A percentile compares a stretch with the other conserved stretches of the same genome.
phyloP scores from a whole-genome alignment of 2,797 vertebrate genomes.

The Bradypodion pumilum region DNA sequence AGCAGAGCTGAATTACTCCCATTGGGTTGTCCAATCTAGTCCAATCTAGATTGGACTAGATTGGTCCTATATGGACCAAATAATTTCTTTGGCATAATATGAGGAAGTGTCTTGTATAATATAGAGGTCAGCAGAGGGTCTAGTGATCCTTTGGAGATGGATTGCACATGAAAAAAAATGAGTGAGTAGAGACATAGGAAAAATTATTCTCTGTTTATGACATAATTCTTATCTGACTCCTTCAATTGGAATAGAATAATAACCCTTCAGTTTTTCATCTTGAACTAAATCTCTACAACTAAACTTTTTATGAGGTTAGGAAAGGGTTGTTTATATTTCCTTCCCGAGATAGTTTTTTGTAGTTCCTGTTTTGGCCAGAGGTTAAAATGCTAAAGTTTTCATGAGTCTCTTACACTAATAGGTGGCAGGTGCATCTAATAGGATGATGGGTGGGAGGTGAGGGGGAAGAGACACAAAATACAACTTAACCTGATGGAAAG shows the following conservation, averaged over 20 bases:
- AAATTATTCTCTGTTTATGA: not conserved
- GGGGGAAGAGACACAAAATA: constrained; percentile 5
- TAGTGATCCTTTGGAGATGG: not conserved
- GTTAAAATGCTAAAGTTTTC: constrained; percentile 17
- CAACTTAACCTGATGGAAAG: constrained; percentile 17
- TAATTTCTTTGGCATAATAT: not conserved
- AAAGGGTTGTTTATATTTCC: constrained; percentile 19
- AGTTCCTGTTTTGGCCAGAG: constrained; percentile 3
- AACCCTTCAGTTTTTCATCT: not conserved
- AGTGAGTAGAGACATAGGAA: not conserved
- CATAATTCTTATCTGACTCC: not conserved
- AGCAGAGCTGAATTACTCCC: no score
- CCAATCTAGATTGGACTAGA: no score
- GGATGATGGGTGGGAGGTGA: not conserved
- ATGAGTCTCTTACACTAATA: not conserved
- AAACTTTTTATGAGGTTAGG: constrained; percentile 35
- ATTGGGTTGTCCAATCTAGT: no score
- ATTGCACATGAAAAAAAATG: constrained; percentile 2
- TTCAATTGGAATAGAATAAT: not conserved
- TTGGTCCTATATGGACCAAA: not conserved
- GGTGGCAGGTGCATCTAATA: constrained; percentile 13
- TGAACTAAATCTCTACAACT: not conserved
- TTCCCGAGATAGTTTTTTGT: not conserved
- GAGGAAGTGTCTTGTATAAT: not conserved
- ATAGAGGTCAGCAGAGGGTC: not conserved